phyloP scores from a whole-genome alignment of 2,797 vertebrate species.

The Poeciliopsis turneri region DNA sequence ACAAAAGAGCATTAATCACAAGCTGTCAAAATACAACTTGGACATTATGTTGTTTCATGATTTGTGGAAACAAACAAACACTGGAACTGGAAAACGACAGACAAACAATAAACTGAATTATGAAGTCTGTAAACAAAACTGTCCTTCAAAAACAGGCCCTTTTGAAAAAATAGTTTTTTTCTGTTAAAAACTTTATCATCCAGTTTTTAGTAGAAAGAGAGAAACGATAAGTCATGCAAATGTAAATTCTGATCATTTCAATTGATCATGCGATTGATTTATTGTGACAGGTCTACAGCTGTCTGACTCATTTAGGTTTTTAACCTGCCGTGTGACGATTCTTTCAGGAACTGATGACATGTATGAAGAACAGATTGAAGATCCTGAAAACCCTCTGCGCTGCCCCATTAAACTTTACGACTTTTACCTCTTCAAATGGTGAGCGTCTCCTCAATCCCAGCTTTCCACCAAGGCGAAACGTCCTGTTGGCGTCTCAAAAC shows the following conservation, averaged over 20 bases:
- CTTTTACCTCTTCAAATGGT: slow-evolving; percentile 99
- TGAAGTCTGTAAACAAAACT: too few relatives aligned
- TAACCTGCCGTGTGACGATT: slow-evolving; percentile 17
- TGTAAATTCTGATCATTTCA: too few relatives aligned
- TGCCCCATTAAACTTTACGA: slow-evolving; percentile 99
- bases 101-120: too few relatives aligned
- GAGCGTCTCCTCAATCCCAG: slow-evolving; percentile 51
- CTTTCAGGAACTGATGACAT: slow-evolving; percentile 92
- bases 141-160: too few relatives aligned
- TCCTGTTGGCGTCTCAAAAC: background rate
- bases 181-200: too few relatives aligned
- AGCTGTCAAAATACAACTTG: background rate
- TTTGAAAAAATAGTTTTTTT: too few relatives aligned
- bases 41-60: background rate
- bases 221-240: too few relatives aligned
- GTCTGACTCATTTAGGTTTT: background rate
- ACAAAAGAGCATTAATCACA: background rate
- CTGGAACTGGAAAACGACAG: too few relatives aligned
- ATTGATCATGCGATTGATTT: too few relatives aligned
- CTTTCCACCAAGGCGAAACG: background rate
- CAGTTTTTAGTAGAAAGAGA: too few relatives aligned
- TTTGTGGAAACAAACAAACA: background rate
- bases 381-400: slow-evolving; percentile 96
- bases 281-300: too few relatives aligned
- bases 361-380: slow-evolving; percentile 97